Conservation (phyloP, 2,113 vertebrate genomes). For the Petrocephalus zakoni region DNA sequence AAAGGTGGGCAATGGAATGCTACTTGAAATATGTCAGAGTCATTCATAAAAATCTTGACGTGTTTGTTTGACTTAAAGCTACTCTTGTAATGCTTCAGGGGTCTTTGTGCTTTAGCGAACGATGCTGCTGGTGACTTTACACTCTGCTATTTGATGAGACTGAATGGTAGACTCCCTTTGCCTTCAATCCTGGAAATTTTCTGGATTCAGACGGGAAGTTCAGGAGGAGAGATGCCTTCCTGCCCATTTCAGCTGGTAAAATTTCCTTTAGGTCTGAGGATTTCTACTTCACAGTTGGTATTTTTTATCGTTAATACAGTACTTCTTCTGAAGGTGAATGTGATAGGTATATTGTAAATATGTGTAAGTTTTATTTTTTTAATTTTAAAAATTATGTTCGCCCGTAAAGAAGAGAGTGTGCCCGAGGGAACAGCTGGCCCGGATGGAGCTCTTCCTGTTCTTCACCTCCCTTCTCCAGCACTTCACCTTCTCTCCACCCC, state of each 20-base stretch:
- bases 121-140: slow-evolving; percentile 60
- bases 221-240: slow-evolving; percentile 60
- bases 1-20: slow-evolving; percentile 46
- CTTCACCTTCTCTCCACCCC: too few relatives aligned
- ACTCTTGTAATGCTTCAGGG: neutral
- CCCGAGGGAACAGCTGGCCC: too few relatives aligned
- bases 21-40: too few relatives aligned
- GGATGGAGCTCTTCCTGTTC: too few relatives aligned
- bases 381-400: too few relatives aligned
- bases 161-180: slow-evolving; percentile 69
- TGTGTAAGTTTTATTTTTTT: too few relatives aligned
- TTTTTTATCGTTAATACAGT: too few relatives aligned
- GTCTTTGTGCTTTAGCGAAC: slow-evolving; percentile 54
- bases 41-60: slow-evolving; percentile 51
- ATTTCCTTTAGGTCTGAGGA: neutral
- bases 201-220: slow-evolving; percentile 57
- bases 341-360: neutral
- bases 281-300: too few relatives aligned
- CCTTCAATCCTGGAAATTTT: slow-evolving; percentile 78
- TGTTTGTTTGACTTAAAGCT: too few relatives aligned
- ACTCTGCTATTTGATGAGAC: slow-evolving; percentile 23
- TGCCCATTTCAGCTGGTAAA: slow-evolving; percentile 72
- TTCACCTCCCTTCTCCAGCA: too few relatives aligned
- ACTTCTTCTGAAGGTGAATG: too few relatives aligned
- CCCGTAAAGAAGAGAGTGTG: too few relatives aligned